Evolutionary conservation across 2,113 vertebrate genomes (phyloP).

Genomic region (Callipepla californica): DNA sequence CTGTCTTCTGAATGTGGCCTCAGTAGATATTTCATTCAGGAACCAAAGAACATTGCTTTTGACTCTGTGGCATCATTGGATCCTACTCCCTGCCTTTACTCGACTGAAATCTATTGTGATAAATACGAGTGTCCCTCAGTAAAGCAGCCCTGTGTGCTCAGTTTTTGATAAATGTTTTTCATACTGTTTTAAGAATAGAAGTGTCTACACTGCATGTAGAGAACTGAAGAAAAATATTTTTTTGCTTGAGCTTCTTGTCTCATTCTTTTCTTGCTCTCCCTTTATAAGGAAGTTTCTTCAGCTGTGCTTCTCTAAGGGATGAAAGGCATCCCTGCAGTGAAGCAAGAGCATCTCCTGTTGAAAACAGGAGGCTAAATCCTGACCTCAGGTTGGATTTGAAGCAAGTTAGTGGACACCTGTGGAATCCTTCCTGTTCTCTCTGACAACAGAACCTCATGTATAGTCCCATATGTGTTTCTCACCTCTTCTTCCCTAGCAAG

Average conservation of each 20-base stretch:
- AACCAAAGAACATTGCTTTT: background rate
- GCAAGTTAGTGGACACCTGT: background rate
- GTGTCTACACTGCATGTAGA: background rate
- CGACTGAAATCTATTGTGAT: background rate
- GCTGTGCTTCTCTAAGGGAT: background rate
- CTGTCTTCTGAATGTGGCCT: fast-evolving
- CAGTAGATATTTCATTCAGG: background rate
- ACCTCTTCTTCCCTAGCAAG: background rate
- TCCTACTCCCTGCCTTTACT: background rate
- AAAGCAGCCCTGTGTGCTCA: background rate
- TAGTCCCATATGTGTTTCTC: background rate
- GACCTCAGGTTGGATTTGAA: background rate
- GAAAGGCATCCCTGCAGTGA: background rate
- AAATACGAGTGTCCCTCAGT: background rate
- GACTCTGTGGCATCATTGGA: fast-evolving
- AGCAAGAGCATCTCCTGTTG: background rate
- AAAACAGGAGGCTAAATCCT: background rate
- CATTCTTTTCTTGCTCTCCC: background rate
- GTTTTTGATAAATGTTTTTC: background rate
- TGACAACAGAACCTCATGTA: background rate
- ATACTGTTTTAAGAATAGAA: background rate
- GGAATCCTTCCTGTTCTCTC: background rate
- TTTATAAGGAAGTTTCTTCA: background rate
- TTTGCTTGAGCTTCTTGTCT: background rate
- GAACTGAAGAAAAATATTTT: background rate